Conservation (phyloP, 2,113 vertebrate genomes). For the Blennius ocellaris region DNA sequence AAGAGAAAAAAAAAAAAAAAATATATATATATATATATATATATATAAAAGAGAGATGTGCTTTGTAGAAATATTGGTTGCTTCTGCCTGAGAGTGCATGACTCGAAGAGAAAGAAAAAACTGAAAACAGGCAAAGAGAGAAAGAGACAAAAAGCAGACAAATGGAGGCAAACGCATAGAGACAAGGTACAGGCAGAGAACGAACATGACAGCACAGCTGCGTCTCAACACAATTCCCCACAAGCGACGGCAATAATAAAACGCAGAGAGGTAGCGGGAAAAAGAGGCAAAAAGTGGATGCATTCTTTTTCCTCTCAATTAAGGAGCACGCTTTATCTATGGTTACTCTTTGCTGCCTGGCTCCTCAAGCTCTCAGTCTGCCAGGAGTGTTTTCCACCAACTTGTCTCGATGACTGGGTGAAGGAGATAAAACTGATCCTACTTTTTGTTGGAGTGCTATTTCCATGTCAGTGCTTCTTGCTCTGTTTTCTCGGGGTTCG, state of each 20-base stretch:
- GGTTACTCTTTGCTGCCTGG: slow-evolving; percentile 37
- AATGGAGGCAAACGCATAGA: slow-evolving; percentile 33
- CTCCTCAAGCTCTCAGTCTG: slow-evolving; percentile 40
- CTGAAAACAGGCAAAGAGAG: slow-evolving; percentile 11
- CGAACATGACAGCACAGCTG: slow-evolving; percentile 35
- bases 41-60: slow-evolving; percentile 1
- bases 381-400: slow-evolving; percentile 30
- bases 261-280: slow-evolving; percentile 25
- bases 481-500: slow-evolving; percentile 42
- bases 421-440: slow-evolving; percentile 45
- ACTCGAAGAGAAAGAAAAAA: background rate
- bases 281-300: slow-evolving; percentile 45
- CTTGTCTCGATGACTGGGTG: slow-evolving; percentile 37
- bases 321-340: slow-evolving; percentile 48
- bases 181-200: slow-evolving; percentile 21
- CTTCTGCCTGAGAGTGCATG: slow-evolving; percentile 14
- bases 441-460: slow-evolving; percentile 48
- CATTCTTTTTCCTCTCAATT: slow-evolving; percentile 52
- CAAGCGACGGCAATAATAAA: slow-evolving; percentile 40
- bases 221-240: slow-evolving; percentile 33
- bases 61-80: slow-evolving; percentile 22
- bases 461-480: slow-evolving; percentile 44
- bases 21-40: no score
- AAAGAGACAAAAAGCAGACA: slow-evolving; percentile 30
- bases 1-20: slow-evolving; percentile 3